These are phyloP conservation scores for Bambusicola thoracicus DNA, from an alignment of 2,113 vertebrate species.

Conservation along the genomic window DNA sequence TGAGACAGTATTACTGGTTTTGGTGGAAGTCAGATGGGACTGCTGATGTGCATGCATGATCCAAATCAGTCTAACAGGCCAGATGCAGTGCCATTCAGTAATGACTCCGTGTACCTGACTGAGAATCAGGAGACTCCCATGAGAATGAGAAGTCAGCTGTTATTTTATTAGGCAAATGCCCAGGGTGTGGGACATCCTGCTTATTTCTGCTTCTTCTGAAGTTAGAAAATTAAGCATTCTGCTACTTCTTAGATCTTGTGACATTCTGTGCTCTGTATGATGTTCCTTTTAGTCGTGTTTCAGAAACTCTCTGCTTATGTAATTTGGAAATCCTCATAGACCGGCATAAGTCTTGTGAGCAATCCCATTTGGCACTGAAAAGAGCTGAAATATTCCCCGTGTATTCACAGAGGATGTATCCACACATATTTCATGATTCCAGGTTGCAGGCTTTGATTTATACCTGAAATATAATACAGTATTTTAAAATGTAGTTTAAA, in stretches of 20 bases:
- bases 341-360: neutral
- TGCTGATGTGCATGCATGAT: neutral
- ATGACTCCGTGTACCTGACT: neutral
- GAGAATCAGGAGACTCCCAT: neutral
- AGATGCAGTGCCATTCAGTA: accelerated
- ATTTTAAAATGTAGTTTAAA: conserved; percentile 3
- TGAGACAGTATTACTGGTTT: neutral
- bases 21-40: neutral
- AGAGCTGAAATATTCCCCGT: neutral
- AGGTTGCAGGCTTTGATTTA: neutral
- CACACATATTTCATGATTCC: neutral
- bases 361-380: neutral
- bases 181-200: neutral
- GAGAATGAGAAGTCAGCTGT: neutral
- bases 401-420: neutral
- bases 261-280: neutral
- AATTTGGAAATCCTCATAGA: conserved; percentile 4
- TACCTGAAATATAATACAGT: neutral
- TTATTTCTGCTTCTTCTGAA: neutral
- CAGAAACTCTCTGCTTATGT: neutral
- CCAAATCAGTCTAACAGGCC: neutral
- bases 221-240: neutral
- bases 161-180: neutral
- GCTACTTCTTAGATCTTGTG: neutral
- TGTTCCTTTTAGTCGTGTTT: neutral